Conservation (phyloP, 2,797 vertebrate genomes). For the Pteronotus mesoamericanus region DNA sequence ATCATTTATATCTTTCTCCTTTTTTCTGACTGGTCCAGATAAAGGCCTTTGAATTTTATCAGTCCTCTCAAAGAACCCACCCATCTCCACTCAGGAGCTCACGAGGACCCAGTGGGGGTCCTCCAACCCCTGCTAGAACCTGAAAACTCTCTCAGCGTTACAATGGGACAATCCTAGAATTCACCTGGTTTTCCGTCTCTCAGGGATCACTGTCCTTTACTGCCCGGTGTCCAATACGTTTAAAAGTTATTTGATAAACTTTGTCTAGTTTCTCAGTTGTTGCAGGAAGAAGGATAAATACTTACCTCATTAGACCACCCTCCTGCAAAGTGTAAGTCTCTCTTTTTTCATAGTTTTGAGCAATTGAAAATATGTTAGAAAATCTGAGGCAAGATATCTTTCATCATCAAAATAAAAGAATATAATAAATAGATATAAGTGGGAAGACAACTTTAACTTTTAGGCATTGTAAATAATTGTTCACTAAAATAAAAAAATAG, state of each 20-base stretch:
- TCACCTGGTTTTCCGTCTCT: background rate
- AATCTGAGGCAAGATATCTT: background rate
- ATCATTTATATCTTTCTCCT: background rate
- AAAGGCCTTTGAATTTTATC: background rate
- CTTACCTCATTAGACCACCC: background rate
- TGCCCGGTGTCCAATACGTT: background rate
- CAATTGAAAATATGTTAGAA: background rate
- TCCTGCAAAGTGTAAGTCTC: background rate
- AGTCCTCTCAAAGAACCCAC: background rate
- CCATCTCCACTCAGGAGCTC: background rate
- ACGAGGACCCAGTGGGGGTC: background rate
- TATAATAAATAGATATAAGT: background rate
- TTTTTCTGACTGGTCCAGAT: background rate
- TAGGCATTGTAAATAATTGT: background rate
- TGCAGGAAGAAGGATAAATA: background rate
- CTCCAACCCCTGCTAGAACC: background rate
- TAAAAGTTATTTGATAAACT: background rate
- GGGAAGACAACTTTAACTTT: background rate
- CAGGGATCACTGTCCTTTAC: background rate
- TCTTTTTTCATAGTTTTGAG: background rate
- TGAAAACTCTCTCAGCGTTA: background rate
- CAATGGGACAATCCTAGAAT: background rate
- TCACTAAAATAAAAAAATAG: background rate
- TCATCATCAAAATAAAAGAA: background rate
- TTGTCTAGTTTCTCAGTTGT: background rate